phyloP scores from a whole-genome alignment of 2,797 vertebrate genomes.

The Vespertilio murinus region DNA sequence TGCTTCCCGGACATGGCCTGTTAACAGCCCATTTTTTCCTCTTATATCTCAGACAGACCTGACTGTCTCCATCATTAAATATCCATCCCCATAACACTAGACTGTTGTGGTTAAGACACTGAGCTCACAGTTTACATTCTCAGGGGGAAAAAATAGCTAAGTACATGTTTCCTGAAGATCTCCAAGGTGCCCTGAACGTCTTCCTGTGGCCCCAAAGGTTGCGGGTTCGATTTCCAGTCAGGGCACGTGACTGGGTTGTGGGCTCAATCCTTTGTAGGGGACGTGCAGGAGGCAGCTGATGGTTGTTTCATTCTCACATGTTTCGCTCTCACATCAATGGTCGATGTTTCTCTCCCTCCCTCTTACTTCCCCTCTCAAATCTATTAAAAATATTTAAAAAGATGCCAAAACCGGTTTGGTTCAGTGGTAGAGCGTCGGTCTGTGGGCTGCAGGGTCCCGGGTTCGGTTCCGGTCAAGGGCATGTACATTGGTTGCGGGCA shows the following conservation, averaged over 20 bases:
- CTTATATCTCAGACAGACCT: slow-evolving; percentile 22
- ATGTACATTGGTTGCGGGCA: no score
- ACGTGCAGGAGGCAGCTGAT: background rate
- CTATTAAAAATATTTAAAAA: background rate
- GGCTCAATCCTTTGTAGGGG: background rate
- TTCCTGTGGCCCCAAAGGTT: background rate
- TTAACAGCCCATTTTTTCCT: background rate
- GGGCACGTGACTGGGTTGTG: background rate
- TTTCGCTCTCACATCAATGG: background rate
- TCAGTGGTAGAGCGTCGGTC: no score
- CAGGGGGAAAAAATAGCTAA: background rate
- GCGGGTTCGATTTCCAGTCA: background rate
- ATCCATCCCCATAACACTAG: slow-evolving; percentile 49
- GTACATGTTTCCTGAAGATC: slow-evolving; percentile 29
- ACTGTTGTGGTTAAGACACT: slow-evolving; percentile 61
- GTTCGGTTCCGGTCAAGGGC: no score
- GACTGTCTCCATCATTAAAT: slow-evolving; percentile 61
- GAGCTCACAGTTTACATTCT: slow-evolving; percentile 62
- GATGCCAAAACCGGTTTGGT: no score
- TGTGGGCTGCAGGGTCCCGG: no score
- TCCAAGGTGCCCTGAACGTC: background rate
- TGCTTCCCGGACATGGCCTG: background rate
- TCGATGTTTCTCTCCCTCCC: background rate
- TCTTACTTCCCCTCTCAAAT: background rate
- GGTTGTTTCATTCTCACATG: background rate